Evolutionary conservation across 2,797 vertebrate species (phyloP).

Genomic region (Pogoniulus pusillus): DNA sequence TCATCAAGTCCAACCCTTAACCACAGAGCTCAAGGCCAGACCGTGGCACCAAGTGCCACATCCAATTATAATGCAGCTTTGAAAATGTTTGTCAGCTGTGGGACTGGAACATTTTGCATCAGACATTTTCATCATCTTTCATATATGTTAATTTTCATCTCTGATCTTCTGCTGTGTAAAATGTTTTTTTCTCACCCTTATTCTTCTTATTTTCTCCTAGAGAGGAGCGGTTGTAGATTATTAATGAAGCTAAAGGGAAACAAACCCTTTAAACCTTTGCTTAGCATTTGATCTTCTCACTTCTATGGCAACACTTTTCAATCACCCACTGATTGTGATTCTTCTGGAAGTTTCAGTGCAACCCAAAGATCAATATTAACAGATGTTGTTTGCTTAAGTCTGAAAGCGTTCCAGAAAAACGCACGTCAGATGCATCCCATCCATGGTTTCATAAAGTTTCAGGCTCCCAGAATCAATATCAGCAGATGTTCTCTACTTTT

Average conservation of each 20-base stretch:
- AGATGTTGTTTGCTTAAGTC: slow-evolving; percentile 75
- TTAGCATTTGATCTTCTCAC: slow-evolving; percentile 33
- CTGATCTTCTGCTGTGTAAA: not conserved
- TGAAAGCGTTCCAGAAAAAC: slow-evolving; percentile 71
- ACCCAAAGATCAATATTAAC: slow-evolving; percentile 73
- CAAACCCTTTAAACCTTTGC: not conserved
- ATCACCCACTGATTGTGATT: slow-evolving; percentile 46
- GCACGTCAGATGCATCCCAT: slow-evolving; percentile 61
- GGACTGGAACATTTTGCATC: not conserved
- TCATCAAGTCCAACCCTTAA: no score
- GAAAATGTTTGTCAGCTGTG: not conserved
- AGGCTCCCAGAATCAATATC: slow-evolving; percentile 71
- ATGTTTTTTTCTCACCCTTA: not conserved
- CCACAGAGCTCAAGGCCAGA: no score
- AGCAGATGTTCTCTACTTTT: slow-evolving; percentile 71
- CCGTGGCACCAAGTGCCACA: no score
- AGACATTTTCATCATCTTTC: not conserved
- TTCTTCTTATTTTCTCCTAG: not conserved
- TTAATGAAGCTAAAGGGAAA: slow-evolving; percentile 3
- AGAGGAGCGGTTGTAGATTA: not conserved
- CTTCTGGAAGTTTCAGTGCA: slow-evolving; percentile 52
- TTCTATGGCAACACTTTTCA: slow-evolving; percentile 34
- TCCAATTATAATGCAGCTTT: not conserved
- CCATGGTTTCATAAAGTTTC: slow-evolving; percentile 71
- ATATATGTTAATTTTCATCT: not conserved